Base-by-base conservation (phyloP, 2,888 invertebrate species). In the Yponomeuta cagnagella region DNA sequence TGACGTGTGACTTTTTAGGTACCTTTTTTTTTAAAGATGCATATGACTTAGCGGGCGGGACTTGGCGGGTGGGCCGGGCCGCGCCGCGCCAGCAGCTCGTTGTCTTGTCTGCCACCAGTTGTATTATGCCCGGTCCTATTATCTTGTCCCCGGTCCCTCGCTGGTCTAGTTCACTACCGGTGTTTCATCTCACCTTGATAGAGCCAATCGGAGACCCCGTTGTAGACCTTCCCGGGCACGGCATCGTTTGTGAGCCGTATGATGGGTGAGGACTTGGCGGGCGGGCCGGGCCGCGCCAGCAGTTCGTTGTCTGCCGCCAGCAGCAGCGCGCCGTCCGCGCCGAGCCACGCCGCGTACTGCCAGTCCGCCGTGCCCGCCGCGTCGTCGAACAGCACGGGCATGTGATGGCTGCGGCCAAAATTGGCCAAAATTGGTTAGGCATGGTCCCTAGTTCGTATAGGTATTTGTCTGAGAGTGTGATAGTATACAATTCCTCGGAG, bases 191-290 rank as follows among this genome's bases (percentile, higher is more conserved):
- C 67, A 97, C 97, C 97, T 95, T 98, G 98, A 90, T 99, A 99
- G 48, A 99, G 91, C 98, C 98, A 99, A 86, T 99, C 98, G 30
- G 98, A 96, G 52, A 98, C 95, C 71, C 98, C 98, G 86, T 98
- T 98, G 92, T 97, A 98, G 72, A 98, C 93, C 72, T 95, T 90
- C 72, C 96, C 96, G n/a, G 96, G 95, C 75, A 94, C 89, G 52
- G 97, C 97, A 70, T 96, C 95, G 81, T 94, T 94, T 70, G 97
- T 97, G 81, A 97, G 93, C 69, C 95, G 93, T 72, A 94, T 89
- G 77, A 96, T 94, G 0, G 90, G 89, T 10, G 93, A 90, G 74
- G 95, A 92, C 75, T 95, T 94, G 4, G 93, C 93, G 69, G 95
- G 94, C 1, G 96, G 96, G 68, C 96, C 90, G 76, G 94, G 94